phyloP scores from a whole-genome alignment of 2,113 vertebrate genomes.

The Brachypteracias leptosomus region DNA sequence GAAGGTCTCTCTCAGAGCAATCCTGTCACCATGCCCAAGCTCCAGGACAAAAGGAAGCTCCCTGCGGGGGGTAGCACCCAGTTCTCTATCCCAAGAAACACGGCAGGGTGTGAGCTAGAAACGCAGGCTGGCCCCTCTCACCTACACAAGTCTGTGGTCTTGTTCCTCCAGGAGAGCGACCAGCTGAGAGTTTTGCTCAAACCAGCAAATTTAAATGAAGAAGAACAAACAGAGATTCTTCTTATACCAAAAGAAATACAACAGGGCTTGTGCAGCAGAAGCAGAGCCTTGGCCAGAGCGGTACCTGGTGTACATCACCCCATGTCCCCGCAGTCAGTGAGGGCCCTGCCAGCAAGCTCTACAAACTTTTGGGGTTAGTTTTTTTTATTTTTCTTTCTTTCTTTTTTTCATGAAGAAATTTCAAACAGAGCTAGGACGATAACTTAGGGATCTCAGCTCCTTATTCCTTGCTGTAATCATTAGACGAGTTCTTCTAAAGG shows the following conservation, averaged over 20 bases:
- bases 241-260: background rate
- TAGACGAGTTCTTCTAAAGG: background rate
- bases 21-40: background rate
- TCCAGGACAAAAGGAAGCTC: background rate
- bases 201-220: background rate
- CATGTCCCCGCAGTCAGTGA: rapidly evolving
- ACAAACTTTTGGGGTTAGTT: background rate
- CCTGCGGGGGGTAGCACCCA: background rate
- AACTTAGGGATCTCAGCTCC: background rate
- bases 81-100: background rate
- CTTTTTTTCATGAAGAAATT: background rate
- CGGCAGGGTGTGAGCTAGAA: background rate
- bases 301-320: background rate
- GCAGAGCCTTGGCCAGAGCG: background rate
- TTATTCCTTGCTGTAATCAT: background rate
- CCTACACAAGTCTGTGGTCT: background rate
- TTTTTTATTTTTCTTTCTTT: background rate
- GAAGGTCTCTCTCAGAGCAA: background rate
- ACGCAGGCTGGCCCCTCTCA: background rate
- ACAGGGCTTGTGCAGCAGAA: background rate
- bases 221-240: background rate
- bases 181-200: background rate
- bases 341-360: background rate
- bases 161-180: background rate
- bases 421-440: background rate